Percentiles rank a stretch among this genome's conserved stretches.
Conservation (phyloP, 2,888 invertebrate species). For the Corythucha ciliata region DNA sequence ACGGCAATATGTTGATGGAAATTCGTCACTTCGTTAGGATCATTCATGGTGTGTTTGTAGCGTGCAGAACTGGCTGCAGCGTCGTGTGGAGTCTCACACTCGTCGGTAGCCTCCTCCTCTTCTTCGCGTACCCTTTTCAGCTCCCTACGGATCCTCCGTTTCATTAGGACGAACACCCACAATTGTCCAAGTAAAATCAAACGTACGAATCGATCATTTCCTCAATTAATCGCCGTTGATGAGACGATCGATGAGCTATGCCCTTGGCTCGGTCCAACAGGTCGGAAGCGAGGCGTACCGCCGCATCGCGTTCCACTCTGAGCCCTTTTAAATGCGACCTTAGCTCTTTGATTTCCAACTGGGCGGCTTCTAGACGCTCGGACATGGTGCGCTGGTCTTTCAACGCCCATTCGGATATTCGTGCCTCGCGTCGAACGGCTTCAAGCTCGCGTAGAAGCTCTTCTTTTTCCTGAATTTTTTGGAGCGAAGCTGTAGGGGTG, state of each 20-base stretch:
- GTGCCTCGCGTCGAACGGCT: slow-evolving; percentile 13
- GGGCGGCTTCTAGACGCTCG: slow-evolving; percentile 12
- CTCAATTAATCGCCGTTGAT: slow-evolving; percentile 11
- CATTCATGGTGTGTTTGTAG: no score
- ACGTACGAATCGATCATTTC: slow-evolving; percentile 19
- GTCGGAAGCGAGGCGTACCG: slow-evolving; percentile 18
- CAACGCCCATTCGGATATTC: slow-evolving; percentile 15
- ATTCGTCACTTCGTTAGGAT: no score
- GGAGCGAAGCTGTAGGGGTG: not conserved
- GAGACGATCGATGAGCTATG: slow-evolving; percentile 3
- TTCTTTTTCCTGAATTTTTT: slow-evolving; percentile 9
- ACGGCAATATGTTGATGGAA: no score
- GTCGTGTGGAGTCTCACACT: no score
- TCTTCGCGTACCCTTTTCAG: slow-evolving; percentile 13
- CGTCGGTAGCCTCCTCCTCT: no score
- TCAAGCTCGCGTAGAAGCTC: slow-evolving; percentile 2
- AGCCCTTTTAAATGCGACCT: slow-evolving; percentile 14
- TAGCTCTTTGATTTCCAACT: slow-evolving; percentile 12
- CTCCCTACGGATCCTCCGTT: slow-evolving; percentile 4
- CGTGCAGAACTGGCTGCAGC: no score
- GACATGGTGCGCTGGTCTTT: slow-evolving; percentile 15
- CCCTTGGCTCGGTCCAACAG: slow-evolving; percentile 16
- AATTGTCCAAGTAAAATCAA: not conserved
- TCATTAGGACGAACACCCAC: no score
- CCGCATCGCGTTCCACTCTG: slow-evolving; percentile 17